Evolutionary conservation across 1,140 invertebrate genomes (phyloP).

Genomic region (Heliothis subflexa): DNA sequence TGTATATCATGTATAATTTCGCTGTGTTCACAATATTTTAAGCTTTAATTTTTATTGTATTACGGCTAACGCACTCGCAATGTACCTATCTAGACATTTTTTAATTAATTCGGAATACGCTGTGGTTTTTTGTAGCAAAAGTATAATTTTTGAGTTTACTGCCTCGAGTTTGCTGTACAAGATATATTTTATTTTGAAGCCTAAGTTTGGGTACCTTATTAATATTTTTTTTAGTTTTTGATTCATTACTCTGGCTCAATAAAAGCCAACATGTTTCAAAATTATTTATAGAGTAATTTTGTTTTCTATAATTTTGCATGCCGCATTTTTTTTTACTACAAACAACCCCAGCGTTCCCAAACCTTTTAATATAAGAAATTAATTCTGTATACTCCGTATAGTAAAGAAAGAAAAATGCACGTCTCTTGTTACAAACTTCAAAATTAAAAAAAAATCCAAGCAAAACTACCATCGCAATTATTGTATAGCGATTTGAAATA

Average conservation of each 20-base stretch:
- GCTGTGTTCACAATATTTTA: slow-evolving; percentile 42
- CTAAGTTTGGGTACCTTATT: no score
- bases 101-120: background rate
- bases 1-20: slow-evolving; percentile 52
- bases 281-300: no score
- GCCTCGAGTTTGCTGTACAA: no score
- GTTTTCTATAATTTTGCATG: background rate
- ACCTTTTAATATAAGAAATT: background rate
- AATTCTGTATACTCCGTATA: background rate
- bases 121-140: background rate
- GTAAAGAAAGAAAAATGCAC: background rate
- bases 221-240: no score
- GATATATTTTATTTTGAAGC: no score
- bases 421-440: background rate
- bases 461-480: background rate
- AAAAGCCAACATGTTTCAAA: no score
- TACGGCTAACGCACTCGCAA: slow-evolving; percentile 12
- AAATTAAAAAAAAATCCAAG: background rate
- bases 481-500: slow-evolving; percentile 9
- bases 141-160: background rate
- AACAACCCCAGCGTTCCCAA: background rate
- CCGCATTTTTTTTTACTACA: background rate
- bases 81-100: background rate
- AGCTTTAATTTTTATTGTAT: slow-evolving; percentile 43
- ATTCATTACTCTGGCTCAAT: no score